These are phyloP conservation scores for Chondrilla cf. caribensis DNA, from an alignment of 37 sponge, comb jelly and placozoan species.

Conservation along the genomic window DNA sequence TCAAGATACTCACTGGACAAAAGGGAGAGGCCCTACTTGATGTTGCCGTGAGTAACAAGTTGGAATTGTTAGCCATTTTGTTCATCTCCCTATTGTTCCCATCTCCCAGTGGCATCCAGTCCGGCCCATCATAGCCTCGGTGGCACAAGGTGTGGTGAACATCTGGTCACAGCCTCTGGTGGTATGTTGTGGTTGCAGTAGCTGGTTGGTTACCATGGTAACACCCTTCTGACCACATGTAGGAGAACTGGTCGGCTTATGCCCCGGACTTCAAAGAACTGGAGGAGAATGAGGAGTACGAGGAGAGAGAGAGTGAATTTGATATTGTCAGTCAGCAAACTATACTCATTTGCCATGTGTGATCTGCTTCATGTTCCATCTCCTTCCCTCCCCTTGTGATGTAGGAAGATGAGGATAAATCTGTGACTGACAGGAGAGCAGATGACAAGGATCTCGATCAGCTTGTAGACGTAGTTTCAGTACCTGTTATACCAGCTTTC, in stretches of 20 bases:
- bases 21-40: slow-evolving; percentile 97
- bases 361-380: neutral
- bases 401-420: slow-evolving; percentile 73
- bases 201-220: neutral
- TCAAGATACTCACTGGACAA: slow-evolving; percentile 96
- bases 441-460: slow-evolving; percentile 32
- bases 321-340: slow-evolving; percentile 67
- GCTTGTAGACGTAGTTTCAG: slow-evolving; percentile 53
- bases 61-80: neutral
- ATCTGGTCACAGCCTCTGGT: slow-evolving; percentile 90
- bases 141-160: slow-evolving; percentile 92
- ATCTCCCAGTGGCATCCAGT: slow-evolving; percentile 90
- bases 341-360: neutral
- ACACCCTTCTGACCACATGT: neutral
- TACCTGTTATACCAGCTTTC: slow-evolving; percentile 84
- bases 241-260: slow-evolving; percentile 96
- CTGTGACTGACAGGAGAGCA: slow-evolving; percentile 12
- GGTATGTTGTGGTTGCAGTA: neutral
- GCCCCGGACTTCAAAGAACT: slow-evolving; percentile 98
- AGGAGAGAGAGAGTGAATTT: slow-evolving; percentile 94
- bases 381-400: neutral
- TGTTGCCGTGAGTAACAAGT: slow-evolving; percentile 52
- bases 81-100: neutral
- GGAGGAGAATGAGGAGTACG: slow-evolving; percentile 96
- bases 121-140: slow-evolving; percentile 89